A percentile compares a stretch with the other conserved stretches of the same genome.
Conservation (phyloP, 2,888 invertebrate species). For the Drosophila yooni region DNA sequence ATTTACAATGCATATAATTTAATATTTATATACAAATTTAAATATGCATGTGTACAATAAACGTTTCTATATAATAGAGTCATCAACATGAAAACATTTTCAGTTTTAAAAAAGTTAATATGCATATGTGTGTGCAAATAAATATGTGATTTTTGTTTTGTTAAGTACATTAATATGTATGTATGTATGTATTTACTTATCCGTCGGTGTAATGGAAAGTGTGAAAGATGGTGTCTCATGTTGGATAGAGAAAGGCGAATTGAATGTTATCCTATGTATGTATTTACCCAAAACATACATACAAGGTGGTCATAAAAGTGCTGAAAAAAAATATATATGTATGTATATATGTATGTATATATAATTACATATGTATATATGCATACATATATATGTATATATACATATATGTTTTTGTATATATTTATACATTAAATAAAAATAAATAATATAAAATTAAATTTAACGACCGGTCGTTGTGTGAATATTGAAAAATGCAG, state of each 20-base stretch:
- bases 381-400: slow-evolving; percentile 4
- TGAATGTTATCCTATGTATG: slow-evolving; percentile 8
- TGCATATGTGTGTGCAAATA: slow-evolving; percentile 1
- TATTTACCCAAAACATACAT: slow-evolving; percentile 10
- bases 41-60: slow-evolving; percentile 4
- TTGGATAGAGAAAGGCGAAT: slow-evolving; percentile 2
- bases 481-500: slow-evolving; percentile 9
- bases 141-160: slow-evolving; percentile 13
- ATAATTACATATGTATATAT: background rate
- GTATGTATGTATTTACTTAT: background rate
- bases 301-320: slow-evolving; percentile 3
- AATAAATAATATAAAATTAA: slow-evolving; percentile 4
- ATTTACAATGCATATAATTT: slow-evolving; percentile 4
- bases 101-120: slow-evolving; percentile 6
- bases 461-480: slow-evolving; percentile 4
- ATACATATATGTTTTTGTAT: slow-evolving; percentile 1
- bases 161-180: slow-evolving; percentile 7
- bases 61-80: slow-evolving; percentile 6
- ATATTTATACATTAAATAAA: slow-evolving; percentile 1
- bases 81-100: slow-evolving; percentile 13
- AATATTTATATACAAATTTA: slow-evolving; percentile 10
- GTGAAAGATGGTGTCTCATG: slow-evolving; percentile 5
- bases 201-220: slow-evolving; percentile 1
- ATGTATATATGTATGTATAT: background rate
- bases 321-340: background rate